Conservation (phyloP, 2,797 vertebrate species). For the Remorina albescens region DNA sequence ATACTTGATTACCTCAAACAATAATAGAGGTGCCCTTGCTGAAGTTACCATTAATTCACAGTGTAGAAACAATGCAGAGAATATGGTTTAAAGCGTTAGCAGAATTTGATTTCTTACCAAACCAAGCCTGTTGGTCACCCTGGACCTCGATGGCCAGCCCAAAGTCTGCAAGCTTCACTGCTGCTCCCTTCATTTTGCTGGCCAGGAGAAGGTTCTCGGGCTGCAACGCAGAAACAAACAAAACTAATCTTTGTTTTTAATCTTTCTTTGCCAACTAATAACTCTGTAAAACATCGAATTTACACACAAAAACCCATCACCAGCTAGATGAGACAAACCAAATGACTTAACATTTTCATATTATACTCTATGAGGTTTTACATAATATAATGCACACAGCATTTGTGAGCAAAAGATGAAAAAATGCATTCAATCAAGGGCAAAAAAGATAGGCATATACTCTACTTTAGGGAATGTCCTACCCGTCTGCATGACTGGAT, state of each 20-base stretch:
- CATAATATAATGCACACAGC: not conserved
- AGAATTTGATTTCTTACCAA: conserved; percentile 87
- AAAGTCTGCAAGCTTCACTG: conserved; percentile 97
- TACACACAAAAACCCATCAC: not conserved
- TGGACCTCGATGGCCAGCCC: conserved; percentile 99
- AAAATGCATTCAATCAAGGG: conserved; percentile 35
- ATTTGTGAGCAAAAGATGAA: conserved; percentile 4
- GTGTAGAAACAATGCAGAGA: not conserved
- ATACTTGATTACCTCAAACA: not conserved
- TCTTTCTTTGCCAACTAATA: not conserved
- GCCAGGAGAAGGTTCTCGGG: conserved; percentile 97
- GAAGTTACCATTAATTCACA: not conserved
- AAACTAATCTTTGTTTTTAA: not conserved
- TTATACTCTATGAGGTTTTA: not conserved
- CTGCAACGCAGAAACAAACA: conserved; percentile 74
- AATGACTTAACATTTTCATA: not conserved
- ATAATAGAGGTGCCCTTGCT: not conserved
- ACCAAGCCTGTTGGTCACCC: conserved; percentile 98
- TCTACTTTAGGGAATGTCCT: conserved; percentile 42
- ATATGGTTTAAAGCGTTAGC: not conserved
- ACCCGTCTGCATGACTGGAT: conserved; percentile 47
- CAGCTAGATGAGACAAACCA: not conserved
- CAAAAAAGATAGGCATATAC: conserved; percentile 24
- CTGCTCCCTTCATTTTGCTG: conserved; percentile 98
- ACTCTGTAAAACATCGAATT: not conserved